Base-by-base conservation (phyloP, 1,140 invertebrate genomes). In the Pomacea maculata region DNA sequence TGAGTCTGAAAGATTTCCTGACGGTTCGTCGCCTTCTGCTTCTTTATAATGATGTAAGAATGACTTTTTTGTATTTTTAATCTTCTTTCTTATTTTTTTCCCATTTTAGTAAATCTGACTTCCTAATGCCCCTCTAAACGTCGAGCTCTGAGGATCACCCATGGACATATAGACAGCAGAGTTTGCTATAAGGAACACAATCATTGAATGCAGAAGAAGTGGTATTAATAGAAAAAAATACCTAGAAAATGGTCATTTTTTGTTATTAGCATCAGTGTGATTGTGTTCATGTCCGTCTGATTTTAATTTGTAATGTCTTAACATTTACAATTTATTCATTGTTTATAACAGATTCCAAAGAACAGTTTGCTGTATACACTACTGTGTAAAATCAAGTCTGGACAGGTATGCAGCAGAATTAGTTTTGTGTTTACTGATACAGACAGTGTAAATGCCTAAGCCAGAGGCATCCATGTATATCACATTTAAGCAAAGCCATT, bases 1-100 rank as follows among this genome's bases (percentile, higher is more conserved):
- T 93, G 61, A 91, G 87, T 75, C 87, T 92, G 57, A 88, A 88
- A 75, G 89, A 92, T 67, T 93, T 92, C 80, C 84, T 92, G 6
- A 92, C 91, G 0, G 85, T 88, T 17, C 81, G 84, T 45, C 82
- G 89, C 61, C 85, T 92, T 4, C 82, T 90, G 14, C 81, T 85
- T 25, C 87, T 93, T 11, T 92, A 92, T 83, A 91, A 92, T 75
- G 84, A 84, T 45, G 89, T 91, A 84, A 86, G 83, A 83, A 45
- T 77, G 57, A 78, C 8, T 34, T 52, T 67, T 65, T 73, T 82
- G 17, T 54, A 34, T 3, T n/a, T 15, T 70, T 11, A 70, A 12
- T 65, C 17, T 70, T 70, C 29, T 6, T 4, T n/a, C 11, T 70
- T 5, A 11, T 70, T 14, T 14, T 70, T 70, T 11, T 70, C 29